These are phyloP conservation scores for Kobus ellipsiprymnus DNA, from an alignment of 2,113 vertebrate species.

Conservation along the genomic window DNA sequence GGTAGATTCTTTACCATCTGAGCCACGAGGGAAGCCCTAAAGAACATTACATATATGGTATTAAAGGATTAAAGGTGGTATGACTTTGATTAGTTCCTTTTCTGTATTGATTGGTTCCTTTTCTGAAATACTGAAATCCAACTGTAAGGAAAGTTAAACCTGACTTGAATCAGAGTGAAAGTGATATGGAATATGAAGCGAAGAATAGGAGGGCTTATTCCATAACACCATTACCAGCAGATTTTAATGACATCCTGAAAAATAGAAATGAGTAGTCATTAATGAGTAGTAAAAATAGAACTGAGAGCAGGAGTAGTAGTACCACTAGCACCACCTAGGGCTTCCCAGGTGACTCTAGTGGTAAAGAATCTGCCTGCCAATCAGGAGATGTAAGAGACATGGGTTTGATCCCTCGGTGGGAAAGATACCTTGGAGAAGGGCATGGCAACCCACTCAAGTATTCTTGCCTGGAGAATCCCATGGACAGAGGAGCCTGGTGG, in stretches of 20 bases:
- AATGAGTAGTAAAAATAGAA: neutral
- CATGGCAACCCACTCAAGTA: neutral
- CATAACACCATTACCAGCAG: neutral
- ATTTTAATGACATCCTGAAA: neutral
- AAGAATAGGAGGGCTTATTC: neutral
- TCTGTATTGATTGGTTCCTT: neutral
- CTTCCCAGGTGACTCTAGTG: neutral
- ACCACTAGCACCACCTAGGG: neutral
- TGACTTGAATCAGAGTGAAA: conserved; percentile 3
- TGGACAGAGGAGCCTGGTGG: neutral
- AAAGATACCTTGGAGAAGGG: neutral
- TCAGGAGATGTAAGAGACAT: neutral
- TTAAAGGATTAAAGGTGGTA: neutral
- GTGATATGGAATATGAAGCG: neutral
- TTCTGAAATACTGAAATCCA: neutral
- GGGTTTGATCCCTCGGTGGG: neutral
- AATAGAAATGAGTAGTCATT: neutral
- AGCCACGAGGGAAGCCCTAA: neutral
- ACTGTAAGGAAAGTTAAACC: neutral
- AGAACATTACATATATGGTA: neutral
- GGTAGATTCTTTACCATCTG: neutral
- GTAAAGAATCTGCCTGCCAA: neutral
- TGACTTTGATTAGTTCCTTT: neutral
- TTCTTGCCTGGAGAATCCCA: neutral
- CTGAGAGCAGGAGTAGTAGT: neutral